These are phyloP conservation scores for Lepilemur ruficaudatus DNA, from an alignment of 2,797 vertebrate genomes.

Conservation along the genomic window DNA sequence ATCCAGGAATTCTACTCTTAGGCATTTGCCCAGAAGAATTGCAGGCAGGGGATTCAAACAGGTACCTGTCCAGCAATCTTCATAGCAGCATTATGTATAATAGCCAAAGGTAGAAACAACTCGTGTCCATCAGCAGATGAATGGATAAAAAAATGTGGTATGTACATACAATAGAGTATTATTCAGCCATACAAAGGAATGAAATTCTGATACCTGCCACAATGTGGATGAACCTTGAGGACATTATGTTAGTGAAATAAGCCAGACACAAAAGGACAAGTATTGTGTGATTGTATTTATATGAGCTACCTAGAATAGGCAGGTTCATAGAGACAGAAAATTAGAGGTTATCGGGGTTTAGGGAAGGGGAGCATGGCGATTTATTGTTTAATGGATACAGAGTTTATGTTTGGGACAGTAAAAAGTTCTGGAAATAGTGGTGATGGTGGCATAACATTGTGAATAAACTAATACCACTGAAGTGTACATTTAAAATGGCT, in stretches of 20 bases:
- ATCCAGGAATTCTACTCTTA: background rate
- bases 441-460: background rate
- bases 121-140: background rate
- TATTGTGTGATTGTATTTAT: background rate
- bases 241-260: background rate
- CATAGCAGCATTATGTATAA: background rate
- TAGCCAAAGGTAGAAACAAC: background rate
- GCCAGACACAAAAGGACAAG: background rate
- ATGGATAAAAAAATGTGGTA: background rate
- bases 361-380: background rate
- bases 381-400: background rate
- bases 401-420: background rate
- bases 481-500: background rate
- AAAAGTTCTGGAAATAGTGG: background rate
- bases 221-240: background rate
- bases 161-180: background rate
- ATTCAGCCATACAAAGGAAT: background rate
- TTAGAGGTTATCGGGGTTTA: background rate
- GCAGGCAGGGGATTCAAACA: background rate
- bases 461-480: background rate
- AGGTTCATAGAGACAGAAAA: background rate
- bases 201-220: background rate
- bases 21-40: background rate
- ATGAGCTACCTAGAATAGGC: background rate
- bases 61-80: background rate